Evolutionary conservation across 1,140 invertebrate genomes (phyloP), one percentile per base, ranked within the genome.

Genomic region (Gryllus bimaculatus): DNA sequence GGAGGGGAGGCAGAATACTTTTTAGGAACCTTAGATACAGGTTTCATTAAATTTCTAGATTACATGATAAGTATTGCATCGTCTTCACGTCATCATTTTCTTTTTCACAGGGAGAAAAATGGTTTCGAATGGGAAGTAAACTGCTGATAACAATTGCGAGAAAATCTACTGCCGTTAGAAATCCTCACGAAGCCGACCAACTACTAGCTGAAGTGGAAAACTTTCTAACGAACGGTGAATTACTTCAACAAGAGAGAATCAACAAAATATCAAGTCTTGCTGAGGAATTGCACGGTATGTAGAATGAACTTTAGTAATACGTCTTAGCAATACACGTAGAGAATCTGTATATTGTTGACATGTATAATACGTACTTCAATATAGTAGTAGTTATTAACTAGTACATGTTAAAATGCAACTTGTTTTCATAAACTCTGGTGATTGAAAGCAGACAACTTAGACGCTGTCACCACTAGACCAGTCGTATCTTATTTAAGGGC

Each of bases 81-180:
- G 5, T 39, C 5, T 39, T 39, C 26, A 39, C 26, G 5, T 39
- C 5, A 2, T 39, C 26, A 39, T 39, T 39, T 39, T 39, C 26
- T 39, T 39, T 39, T 39, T 39, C 86, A 80, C 81, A 91, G 90
- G 90, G 91, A 47, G 92, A 93, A 83, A 88, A 90, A 80, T 94
- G 93, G 92, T 92, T 93, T 82, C 89, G 89, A 81, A 90, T 93
- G 84, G 92, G 91, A 7, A 93, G 90, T 81, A 90, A 90, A 83
- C 84, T 94, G n/a, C 84, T 95, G 39, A 89, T 93, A 75, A 87
- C 88, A 7, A 90, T 93, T 75, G 91, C 92, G 4, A 87, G 90
- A 80, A 90, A 90, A 82, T 90, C 92, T 2, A 90, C 90, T 0
- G 85, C 87, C n/a, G 91, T 92, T 6, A 90, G 89, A 82, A 85